These are phyloP conservation scores for Pelecanus crispus DNA, from an alignment of 2,113 vertebrate species.

Conservation along the genomic window DNA sequence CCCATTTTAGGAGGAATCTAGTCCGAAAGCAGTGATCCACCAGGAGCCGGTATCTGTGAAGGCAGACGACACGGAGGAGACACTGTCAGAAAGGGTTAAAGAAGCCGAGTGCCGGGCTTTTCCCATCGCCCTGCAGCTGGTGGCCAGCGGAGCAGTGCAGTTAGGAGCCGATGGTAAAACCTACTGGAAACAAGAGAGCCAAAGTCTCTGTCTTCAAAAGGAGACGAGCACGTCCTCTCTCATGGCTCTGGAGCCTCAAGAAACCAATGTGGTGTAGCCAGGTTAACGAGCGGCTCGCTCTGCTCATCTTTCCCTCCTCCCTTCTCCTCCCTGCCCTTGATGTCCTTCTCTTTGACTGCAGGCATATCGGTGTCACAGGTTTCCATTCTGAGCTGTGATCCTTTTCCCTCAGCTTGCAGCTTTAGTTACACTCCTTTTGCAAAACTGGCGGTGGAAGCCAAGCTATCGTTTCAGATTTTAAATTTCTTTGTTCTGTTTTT, in stretches of 20 bases:
- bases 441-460: background rate
- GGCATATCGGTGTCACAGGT: background rate
- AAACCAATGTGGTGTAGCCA: background rate
- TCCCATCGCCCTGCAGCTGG: constrained; percentile 81
- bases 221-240: background rate
- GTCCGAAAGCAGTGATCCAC: constrained; percentile 77
- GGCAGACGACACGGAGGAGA: constrained; percentile 71
- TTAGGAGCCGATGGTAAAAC: constrained; percentile 70
- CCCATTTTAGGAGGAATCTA: constrained; percentile 76
- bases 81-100: constrained; percentile 68
- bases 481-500: background rate
- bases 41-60: constrained; percentile 76
- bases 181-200: constrained; percentile 59
- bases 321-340: background rate
- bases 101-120: constrained; percentile 82
- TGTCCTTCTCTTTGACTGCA: background rate
- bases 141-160: constrained; percentile 73
- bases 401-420: background rate
- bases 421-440: background rate
- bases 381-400: background rate
- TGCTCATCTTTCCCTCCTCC: background rate
- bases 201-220: background rate
- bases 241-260: background rate
- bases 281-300: background rate
- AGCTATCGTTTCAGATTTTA: background rate